Evolutionary conservation across 2,888 invertebrate genomes (phyloP), one percentile per base, ranked within the genome.

Genomic region (Liposcelis brunnea): DNA sequence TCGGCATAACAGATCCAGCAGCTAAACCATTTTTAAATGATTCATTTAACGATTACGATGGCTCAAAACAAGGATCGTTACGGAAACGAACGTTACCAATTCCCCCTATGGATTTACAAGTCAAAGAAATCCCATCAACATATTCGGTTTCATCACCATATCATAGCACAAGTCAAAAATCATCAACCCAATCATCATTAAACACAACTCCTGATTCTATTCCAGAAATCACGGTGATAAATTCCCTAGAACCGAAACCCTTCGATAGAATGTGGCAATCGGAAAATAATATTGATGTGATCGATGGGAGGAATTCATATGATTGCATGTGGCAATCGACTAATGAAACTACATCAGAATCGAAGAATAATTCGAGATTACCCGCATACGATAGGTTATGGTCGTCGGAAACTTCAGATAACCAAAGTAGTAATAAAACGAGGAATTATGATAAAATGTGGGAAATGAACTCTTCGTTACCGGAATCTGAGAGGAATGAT

Each of bases 91-190:
- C 55, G 67, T 43, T 68, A 68, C 1, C 65, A 65, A 1, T 68
- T 69, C 51, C 56, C 67, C 47, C 55, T 68, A 21, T 68, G 68
- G 0, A 67, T 68, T 47, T 69, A 68, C 0, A 68, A 69, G n/a
- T n/a, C 5, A 48, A 68, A 68, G 44, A 65, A 15, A 35, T 15
- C 35, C 10, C 15, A 7, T 4, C 16, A 10, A 6, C 26, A 26
- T 26, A 26, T 26, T 26, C 26, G 26, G 26, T 26, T 26, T 26
- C 26, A 26, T 26, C 26, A 6, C 26, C 26, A 26, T 26, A 26
- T 26, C 26, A 26, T 26, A 26, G 26, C 26, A 10, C 15, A 14
- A 35, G 35, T 35, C 35, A 35, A 10, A 35, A 35, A 35, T 35
- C 35, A 16, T 35, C 35, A 7, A 35, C 14, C 5, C 35, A 35